phyloP scores from a whole-genome alignment of 2,888 invertebrate genomes.

The Tachystola acroxantha region DNA sequence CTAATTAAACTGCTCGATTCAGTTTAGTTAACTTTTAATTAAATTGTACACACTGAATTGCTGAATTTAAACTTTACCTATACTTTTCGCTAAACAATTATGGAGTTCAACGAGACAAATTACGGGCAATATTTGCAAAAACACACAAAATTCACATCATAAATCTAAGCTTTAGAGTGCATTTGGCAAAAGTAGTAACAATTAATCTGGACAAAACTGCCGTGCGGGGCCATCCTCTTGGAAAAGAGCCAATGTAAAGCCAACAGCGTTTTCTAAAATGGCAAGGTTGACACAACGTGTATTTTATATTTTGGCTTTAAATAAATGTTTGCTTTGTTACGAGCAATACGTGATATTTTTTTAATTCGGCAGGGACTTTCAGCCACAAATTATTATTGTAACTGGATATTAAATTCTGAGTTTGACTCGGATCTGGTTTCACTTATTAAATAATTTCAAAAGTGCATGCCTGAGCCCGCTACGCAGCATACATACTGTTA shows the following conservation, averaged over 20 bases:
- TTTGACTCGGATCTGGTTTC: too few relatives aligned
- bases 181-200: slow-evolving; percentile 66
- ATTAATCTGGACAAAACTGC: slow-evolving; percentile 57
- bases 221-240: slow-evolving; percentile 37
- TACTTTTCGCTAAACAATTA: too few relatives aligned
- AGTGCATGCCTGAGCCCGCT: too few relatives aligned
- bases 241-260: slow-evolving; percentile 44
- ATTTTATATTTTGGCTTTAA: slow-evolving; percentile 15
- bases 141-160: slow-evolving; percentile 34
- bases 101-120: slow-evolving; percentile 22
- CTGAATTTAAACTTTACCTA: too few relatives aligned
- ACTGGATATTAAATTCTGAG: too few relatives aligned
- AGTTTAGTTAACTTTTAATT: too few relatives aligned
- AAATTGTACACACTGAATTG: too few relatives aligned
- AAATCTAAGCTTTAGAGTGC: slow-evolving; percentile 45
- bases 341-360: not conserved
- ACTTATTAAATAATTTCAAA: too few relatives aligned
- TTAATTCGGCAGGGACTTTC: too few relatives aligned
- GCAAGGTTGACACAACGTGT: slow-evolving; percentile 31
- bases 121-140: slow-evolving; percentile 32
- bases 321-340: not conserved
- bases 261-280: slow-evolving; percentile 15
- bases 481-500: too few relatives aligned
- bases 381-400: too few relatives aligned
- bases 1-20: too few relatives aligned